Percentiles rank a stretch among this genome's conserved stretches.
Evolutionary conservation across 2,113 vertebrate species (phyloP).

Genomic region (Marmota monax): DNA sequence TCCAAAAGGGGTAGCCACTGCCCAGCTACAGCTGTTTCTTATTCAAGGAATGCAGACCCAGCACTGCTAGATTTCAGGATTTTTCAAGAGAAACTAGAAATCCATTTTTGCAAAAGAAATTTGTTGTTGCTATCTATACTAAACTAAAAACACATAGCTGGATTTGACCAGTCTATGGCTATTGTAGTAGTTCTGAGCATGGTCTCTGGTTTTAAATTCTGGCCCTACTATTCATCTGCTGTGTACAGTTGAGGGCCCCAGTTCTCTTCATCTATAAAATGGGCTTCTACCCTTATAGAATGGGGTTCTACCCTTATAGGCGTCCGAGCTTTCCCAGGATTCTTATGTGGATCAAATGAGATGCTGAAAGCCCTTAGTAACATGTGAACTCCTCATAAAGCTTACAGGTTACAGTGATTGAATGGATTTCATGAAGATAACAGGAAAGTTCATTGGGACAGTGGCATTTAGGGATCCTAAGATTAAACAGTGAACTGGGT

Average conservation of each 20-base stretch:
- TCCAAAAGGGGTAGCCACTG: not conserved
- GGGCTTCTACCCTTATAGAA: not conserved
- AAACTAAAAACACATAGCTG: not conserved
- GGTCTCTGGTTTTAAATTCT: not conserved
- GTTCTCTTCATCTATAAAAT: slow-evolving; percentile 9
- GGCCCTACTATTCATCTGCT: not conserved
- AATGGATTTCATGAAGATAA: not conserved
- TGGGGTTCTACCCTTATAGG: not conserved
- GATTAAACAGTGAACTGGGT: not conserved
- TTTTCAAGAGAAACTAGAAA: slow-evolving; percentile 6
- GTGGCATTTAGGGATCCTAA: not conserved
- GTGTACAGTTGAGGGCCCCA: not conserved
- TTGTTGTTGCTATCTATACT: not conserved
- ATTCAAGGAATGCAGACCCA: not conserved
- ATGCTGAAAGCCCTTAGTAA: not conserved
- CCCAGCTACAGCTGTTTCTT: not conserved
- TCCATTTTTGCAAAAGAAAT: slow-evolving; percentile 7
- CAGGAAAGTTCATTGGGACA: not conserved
- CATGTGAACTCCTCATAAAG: not conserved
- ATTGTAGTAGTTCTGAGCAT: not conserved
- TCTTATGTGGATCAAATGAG: not conserved
- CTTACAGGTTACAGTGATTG: not conserved
- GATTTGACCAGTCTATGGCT: not conserved
- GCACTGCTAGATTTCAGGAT: not conserved
- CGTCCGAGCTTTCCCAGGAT: not conserved